These are phyloP conservation scores for Pteronura brasiliensis DNA, from an alignment of 2,113 vertebrate species.

Conservation along the genomic window DNA sequence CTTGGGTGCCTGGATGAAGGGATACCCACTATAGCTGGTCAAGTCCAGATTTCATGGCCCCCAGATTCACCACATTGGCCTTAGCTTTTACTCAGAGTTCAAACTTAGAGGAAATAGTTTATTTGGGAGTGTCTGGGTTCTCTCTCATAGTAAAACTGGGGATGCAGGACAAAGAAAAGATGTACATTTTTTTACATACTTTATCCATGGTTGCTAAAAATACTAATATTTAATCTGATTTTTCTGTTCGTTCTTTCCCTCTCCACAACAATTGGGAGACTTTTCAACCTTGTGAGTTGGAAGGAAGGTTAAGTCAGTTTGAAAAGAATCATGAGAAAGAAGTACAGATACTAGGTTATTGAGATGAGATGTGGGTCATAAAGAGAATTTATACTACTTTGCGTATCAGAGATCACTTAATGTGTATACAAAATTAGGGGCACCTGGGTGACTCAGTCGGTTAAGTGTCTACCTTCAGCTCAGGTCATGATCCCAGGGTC, in stretches of 20 bases:
- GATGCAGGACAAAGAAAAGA: not conserved
- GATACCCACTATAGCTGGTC: not conserved
- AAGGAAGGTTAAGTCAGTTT: conserved; percentile 14
- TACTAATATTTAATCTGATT: not conserved
- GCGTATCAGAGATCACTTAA: not conserved
- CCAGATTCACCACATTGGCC: not conserved
- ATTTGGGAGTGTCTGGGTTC: not conserved
- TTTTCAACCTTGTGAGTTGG: not conserved
- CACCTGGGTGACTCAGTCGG: no score
- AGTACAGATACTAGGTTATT: not conserved
- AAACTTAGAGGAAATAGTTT: not conserved
- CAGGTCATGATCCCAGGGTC: no score
- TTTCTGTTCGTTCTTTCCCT: not conserved
- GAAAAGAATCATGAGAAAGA: conserved; percentile 3
- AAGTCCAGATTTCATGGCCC: not conserved
- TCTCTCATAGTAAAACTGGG: not conserved
- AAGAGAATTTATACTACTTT: not conserved
- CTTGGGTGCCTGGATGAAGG: not conserved
- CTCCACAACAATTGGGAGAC: not conserved
- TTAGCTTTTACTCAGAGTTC: not conserved
- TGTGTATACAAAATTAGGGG: not conserved
- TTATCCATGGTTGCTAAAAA: not conserved
- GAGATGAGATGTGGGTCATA: not conserved
- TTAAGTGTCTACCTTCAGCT: no score
- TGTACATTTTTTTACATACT: not conserved